Percentiles rank a stretch among this genome's conserved stretches.
These are phyloP conservation scores for Standfussiana lucernea DNA, from an alignment of 2,888 invertebrate species.

Conservation along the genomic window DNA sequence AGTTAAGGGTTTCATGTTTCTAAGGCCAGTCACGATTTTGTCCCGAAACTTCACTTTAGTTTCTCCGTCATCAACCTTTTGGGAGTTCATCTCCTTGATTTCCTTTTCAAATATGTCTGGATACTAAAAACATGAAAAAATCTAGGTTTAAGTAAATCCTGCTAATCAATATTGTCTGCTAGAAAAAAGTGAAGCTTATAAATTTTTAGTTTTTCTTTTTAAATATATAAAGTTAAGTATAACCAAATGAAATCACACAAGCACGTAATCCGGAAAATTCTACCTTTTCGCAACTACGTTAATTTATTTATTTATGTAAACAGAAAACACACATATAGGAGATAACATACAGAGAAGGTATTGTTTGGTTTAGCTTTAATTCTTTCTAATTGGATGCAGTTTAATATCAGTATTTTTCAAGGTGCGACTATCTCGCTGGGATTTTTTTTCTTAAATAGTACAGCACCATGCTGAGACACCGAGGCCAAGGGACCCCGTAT, in stretches of 20 bases:
- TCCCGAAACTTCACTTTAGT: conserved; percentile 31
- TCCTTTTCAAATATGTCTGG: conserved; percentile 73
- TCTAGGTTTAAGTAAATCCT: neutral
- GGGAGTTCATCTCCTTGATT: conserved; percentile 40
- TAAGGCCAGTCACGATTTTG: conserved; percentile 68
- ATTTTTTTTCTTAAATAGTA: no score
- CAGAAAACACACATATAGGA: no score
- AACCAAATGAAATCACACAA: no score
- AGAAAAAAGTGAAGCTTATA: neutral
- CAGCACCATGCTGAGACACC: no score
- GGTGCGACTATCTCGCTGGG: no score
- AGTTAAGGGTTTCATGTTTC: conserved; percentile 74
- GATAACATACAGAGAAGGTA: no score
- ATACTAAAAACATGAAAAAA: conserved; percentile 60
- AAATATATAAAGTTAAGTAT: no score
- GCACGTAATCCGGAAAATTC: neutral
- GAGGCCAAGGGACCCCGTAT: no score
- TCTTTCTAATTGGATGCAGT: neutral
- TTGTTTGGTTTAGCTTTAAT: neutral
- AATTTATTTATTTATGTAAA: no score
- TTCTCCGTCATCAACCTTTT: conserved; percentile 42
- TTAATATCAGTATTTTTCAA: neutral
- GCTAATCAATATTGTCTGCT: neutral
- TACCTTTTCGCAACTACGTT: neutral
- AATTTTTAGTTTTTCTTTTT: neutral